phyloP scores from a whole-genome alignment of 2,797 vertebrate species.

The Esox lucius region DNA sequence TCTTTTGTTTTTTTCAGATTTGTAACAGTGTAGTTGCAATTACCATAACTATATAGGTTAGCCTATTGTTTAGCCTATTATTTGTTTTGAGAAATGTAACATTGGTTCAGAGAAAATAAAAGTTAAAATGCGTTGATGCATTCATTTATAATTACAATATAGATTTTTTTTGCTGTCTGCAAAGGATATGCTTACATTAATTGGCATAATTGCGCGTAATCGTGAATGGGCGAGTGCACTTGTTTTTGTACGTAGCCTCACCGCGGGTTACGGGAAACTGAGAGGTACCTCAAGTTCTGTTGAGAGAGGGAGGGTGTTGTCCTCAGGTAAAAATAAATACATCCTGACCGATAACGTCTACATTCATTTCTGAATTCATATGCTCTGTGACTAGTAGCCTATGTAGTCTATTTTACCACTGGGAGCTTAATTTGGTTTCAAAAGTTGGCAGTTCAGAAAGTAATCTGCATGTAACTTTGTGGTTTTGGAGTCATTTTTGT shows the following conservation, averaged over 20 bases:
- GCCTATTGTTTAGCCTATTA: neutral
- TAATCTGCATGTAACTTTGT: neutral
- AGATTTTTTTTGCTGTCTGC: neutral
- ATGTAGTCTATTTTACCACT: conserved; percentile 39
- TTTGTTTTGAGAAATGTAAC: neutral
- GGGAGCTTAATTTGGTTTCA: conserved; percentile 6
- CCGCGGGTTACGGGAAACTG: conserved; percentile 48
- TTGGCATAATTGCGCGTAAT: conserved; percentile 19
- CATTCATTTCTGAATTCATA: conserved; percentile 51
- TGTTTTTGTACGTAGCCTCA: neutral
- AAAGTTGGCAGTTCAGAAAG: neutral
- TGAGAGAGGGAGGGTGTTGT: conserved; percentile 28
- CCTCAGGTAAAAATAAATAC: conserved; percentile 45
- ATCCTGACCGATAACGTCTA: conserved; percentile 22
- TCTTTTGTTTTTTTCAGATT: neutral
- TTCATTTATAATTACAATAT: neutral
- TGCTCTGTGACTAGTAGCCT: conserved; percentile 45
- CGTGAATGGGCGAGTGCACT: conserved; percentile 19
- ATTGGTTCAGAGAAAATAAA: neutral
- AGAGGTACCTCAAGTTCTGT: conserved; percentile 42
- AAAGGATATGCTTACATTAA: neutral
- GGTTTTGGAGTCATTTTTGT: neutral
- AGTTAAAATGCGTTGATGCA: neutral
- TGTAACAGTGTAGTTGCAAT: neutral
- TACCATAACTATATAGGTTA: neutral